Conservation (phyloP, 2,113 vertebrate species). For the Notothenia rossii region DNA sequence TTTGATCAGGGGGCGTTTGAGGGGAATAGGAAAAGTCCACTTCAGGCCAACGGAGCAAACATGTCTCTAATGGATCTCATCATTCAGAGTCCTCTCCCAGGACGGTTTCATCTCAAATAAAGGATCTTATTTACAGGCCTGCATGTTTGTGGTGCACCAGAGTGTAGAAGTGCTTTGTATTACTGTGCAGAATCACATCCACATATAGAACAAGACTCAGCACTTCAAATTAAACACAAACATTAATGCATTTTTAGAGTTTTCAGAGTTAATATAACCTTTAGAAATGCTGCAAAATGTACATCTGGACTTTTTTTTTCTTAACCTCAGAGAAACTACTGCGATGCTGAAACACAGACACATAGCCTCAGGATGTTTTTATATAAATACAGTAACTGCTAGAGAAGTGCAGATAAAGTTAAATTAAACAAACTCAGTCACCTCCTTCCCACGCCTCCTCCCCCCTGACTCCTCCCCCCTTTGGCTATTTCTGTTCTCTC, state of each 20-base stretch:
- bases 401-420: not conserved
- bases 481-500: slow-evolving; percentile 21
- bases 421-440: not conserved
- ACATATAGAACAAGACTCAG: no score
- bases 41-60: not conserved
- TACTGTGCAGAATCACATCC: no score
- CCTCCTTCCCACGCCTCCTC: slow-evolving; percentile 13
- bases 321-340: not conserved
- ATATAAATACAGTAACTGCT: not conserved
- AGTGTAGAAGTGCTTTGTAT: no score
- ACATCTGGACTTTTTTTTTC: no score
- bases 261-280: no score
- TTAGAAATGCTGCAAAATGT: no score
- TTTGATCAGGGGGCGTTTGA: slow-evolving; percentile 19
- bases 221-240: not conserved
- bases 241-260: no score
- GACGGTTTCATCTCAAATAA: not conserved
- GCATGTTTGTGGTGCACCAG: not conserved
- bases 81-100: not conserved
- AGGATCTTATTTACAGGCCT: not conserved
- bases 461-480: not conserved
- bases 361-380: no score
- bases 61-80: not conserved
- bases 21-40: not conserved
- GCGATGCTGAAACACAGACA: not conserved